Conservation (phyloP, 2,797 vertebrate genomes). For the Acropternis orthonyx region DNA sequence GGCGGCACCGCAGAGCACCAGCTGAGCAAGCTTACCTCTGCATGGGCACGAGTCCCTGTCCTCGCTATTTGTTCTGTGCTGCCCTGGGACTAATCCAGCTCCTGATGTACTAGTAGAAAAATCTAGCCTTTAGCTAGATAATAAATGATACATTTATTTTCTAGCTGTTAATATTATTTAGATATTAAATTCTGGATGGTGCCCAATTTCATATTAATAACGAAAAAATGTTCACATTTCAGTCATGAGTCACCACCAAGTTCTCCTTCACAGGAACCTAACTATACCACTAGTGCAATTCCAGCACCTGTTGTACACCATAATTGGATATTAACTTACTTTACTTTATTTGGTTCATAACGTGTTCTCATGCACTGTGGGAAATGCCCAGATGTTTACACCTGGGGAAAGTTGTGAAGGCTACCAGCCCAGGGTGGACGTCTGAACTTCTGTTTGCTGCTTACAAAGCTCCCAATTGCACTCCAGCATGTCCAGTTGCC, state of each 20-base stretch:
- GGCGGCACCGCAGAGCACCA: accelerated
- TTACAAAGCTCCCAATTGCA: neutral
- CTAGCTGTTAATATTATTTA: neutral
- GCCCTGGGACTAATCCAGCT: neutral
- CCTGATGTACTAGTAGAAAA: neutral
- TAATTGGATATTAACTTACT: neutral
- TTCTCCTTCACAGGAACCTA: neutral
- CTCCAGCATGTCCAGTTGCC: accelerated
- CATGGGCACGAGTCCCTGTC: accelerated
- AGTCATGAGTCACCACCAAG: accelerated
- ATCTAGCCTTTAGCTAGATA: neutral
- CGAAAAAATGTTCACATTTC: neutral
- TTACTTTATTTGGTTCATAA: neutral
- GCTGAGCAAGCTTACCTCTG: neutral
- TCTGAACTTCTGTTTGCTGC: neutral
- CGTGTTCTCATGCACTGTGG: accelerated
- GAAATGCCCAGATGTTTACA: neutral
- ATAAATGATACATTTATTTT: neutral
- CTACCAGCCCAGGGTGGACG: accelerated
- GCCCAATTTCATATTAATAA: neutral
- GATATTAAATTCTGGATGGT: neutral
- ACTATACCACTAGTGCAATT: neutral
- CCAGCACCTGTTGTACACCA: neutral
- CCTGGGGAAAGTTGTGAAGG: neutral
- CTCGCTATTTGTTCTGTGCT: neutral